Evolutionary conservation across 1,140 invertebrate species (phyloP).

Genomic region (Drosophila ficusphila): DNA sequence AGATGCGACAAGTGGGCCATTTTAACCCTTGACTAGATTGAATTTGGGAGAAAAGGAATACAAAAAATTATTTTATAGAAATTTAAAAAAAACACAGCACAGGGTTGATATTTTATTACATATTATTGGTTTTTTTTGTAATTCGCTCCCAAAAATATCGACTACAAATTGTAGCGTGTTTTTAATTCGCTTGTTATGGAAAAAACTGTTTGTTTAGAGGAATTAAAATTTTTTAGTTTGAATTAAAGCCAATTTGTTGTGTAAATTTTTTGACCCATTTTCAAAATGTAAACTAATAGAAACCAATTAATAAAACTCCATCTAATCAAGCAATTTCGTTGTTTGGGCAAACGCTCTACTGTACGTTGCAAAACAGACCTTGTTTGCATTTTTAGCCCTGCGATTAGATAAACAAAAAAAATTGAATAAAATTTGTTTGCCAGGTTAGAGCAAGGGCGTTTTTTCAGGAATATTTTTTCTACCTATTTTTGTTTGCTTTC

Average conservation of each 20-base stretch:
- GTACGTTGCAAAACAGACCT: constrained; percentile 21
- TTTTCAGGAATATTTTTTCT: constrained; percentile 20
- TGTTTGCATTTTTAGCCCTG: constrained; percentile 72
- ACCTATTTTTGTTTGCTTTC: constrained; percentile 47
- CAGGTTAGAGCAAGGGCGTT: constrained; percentile 33
- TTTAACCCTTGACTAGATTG: background rate
- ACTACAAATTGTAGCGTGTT: too few species aligned
- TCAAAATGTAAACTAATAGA: background rate
- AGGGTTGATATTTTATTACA: too few species aligned
- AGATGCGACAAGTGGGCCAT: background rate
- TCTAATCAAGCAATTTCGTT: background rate
- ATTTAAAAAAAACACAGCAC: background rate
- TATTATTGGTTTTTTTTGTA: too few species aligned
- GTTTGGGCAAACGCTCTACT: background rate
- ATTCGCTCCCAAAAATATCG: too few species aligned
- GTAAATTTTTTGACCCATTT: too few species aligned
- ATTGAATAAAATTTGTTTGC: constrained; percentile 60
- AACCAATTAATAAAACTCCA: background rate
- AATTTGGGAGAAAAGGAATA: too few species aligned
- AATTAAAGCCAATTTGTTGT: too few species aligned
- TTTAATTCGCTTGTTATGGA: too few species aligned
- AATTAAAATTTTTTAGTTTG: too few species aligned
- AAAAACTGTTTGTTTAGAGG: too few species aligned
- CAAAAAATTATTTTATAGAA: background rate
- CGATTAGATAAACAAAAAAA: constrained; percentile 71